Evolutionary conservation across 2,888 invertebrate genomes (phyloP), one percentile per base, ranked within the genome.

Genomic region (Cryptus viduatorius): DNA sequence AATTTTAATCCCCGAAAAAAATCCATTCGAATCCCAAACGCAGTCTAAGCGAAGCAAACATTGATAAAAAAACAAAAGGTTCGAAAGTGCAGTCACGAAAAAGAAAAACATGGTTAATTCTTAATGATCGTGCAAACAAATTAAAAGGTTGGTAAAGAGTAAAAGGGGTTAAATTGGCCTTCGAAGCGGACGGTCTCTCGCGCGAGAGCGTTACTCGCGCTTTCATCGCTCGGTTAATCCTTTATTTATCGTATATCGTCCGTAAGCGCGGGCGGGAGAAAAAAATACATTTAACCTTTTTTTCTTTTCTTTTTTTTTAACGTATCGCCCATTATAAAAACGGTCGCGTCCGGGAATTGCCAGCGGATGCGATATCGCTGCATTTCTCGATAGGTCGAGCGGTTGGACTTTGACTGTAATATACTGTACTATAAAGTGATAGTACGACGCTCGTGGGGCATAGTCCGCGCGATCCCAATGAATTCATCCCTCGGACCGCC

Each of bases 51-150:
- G 37, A 37, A 8, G 37, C 37, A 37, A 37, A 37, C 37, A 37
- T 37, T 8, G 37, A 37, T 37, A 37, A 37, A 37, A 37, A 37
- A 37, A 37, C 37, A 37, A 37, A 37, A 37, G 37, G 5, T 37
- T 37, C 24, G 24, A 42, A n/a, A 12, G 29, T 50, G 29, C 44
- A 29, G 44, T n/a, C 46, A 24, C 29, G 3, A 61, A 64, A 37
- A 64, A 37, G n/a, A 64, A 64, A 64, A 64, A 37, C 31, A 37
- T 67, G 50, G 42, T 42, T 68, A 65, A 76, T 68, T 68, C 59
- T 68, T 44, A 68, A 68, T 68, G 68, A 77, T 48, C 68, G 68
- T 46, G 37, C 59, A 68, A 77, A 77, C 77, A 77, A 77, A 68
- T 77, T 77, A 59, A 77, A 68, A 68, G 56, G 44, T 67, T 31